A percentile compares a stretch with the other conserved stretches of the same genome.
Evolutionary conservation across 1,140 invertebrate genomes (phyloP).

Genomic region (Drosophila ananassae): DNA sequence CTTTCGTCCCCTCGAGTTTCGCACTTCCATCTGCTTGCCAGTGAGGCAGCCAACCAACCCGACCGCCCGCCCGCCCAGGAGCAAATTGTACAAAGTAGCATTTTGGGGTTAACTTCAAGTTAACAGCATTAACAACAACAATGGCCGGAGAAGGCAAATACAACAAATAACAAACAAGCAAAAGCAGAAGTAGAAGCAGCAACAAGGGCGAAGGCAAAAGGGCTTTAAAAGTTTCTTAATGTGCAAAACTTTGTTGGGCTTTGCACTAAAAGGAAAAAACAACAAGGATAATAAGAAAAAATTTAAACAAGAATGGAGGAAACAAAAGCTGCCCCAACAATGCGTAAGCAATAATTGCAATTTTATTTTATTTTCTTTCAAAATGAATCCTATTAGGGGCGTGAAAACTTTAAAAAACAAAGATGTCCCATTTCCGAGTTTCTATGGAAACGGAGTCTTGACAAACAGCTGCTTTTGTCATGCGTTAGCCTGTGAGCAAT

Average conservation of each 20-base stretch:
- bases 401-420: conserved; percentile 55
- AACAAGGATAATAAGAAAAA: conserved; percentile 11
- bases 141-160: conserved; percentile 33
- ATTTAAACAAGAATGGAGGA: conserved; percentile 6
- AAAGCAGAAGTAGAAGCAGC: conserved; percentile 22
- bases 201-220: conserved; percentile 43
- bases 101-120: conserved; percentile 71
- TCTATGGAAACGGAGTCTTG: conserved; percentile 25
- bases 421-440: conserved; percentile 3
- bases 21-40: conserved; percentile 29
- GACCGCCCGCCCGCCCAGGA: conserved; percentile 11
- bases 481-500: conserved; percentile 75
- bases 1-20: conserved; percentile 26
- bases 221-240: conserved; percentile 56
- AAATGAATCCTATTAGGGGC: conserved; percentile 28
- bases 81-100: conserved; percentile 69
- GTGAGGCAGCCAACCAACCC: not conserved
- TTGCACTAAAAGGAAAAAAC: conserved; percentile 29
- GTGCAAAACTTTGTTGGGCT: conserved; percentile 55
- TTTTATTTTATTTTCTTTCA: conserved; percentile 46
- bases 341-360: conserved; percentile 68
- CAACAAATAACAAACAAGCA: conserved; percentile 41
- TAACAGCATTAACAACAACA: conserved; percentile 65
- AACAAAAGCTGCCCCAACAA: conserved; percentile 27
- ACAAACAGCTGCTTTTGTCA: conserved; percentile 81